Evolutionary conservation across 2,797 vertebrate species (phyloP), one percentile per base, ranked within the genome.

Genomic region (Halcyon smyrnensis): DNA sequence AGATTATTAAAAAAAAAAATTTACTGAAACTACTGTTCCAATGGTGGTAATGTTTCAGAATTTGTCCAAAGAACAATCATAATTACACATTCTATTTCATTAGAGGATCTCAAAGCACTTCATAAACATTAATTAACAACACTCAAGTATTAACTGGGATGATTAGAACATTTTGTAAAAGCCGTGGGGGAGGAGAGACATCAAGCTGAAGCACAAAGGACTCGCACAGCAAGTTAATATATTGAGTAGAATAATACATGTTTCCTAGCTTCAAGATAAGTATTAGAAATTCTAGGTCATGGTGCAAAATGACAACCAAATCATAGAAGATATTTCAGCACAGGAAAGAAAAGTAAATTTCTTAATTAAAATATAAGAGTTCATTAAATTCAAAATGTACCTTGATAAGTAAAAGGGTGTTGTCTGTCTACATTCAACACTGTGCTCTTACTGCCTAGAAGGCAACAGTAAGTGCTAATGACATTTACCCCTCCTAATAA

Each of bases 401-500:
- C 59, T 93, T 92, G 90, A 91, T 94, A 92, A 88, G 84, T 69
- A 89, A 95, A 94, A 94, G 27, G 53, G 45, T 25, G 8, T 84
- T 92, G 74, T 91, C 94, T 93, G 64, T 90, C 87, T 93, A 89
- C 69, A 93, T 91, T 97, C 88, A 95, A 54, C 37, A 62, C 59
- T 87, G 56, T 91, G 85, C 93, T 96, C 89, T 92, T 91, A 89
- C 59, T 95, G 92, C 93, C 96, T 90, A 96, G 95, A 97, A 97
- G 93, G 93, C 95, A 97, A 97, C 82, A 94, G 88, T 96, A 96
- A 97, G 50, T 91, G 82, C 93, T 98, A 97, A 98, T 97, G 98
- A 98, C 97, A 98, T 97, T 98, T 97, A 98, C 96, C 73, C 96
- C 91, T 92, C 77, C 95, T 97, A 98, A 98, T 97, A 97, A 97